phyloP scores from a whole-genome alignment of 2,888 invertebrate genomes.

The Dromius quadrimaculatus region DNA sequence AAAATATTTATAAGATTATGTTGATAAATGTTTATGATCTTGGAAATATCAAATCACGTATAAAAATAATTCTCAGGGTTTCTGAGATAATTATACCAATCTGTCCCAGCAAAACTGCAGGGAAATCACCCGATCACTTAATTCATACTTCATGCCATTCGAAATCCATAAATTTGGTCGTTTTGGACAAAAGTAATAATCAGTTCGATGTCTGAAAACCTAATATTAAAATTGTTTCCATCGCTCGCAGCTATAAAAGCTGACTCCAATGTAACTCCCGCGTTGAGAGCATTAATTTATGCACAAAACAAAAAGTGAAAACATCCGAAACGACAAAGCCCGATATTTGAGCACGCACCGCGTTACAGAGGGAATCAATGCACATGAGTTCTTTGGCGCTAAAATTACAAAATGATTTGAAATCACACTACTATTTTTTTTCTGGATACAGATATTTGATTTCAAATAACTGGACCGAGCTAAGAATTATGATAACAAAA shows the following conservation, averaged over 20 bases:
- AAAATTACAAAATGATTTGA: no score
- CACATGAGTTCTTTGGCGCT: no score
- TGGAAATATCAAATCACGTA: no score
- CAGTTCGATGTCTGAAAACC: slow-evolving; percentile 10
- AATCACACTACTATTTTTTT: no score
- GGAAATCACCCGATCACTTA: neutral
- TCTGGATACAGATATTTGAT: no score
- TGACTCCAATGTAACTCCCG: neutral
- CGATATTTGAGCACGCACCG: neutral
- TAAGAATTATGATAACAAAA: no score
- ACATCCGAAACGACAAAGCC: slow-evolving; percentile 10
- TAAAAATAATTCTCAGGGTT: no score
- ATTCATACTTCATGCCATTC: neutral
- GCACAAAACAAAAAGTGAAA: slow-evolving; percentile 16
- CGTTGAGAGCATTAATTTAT: slow-evolving; percentile 20
- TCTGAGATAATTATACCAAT: no score
- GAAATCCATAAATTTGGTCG: neutral
- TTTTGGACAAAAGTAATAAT: neutral
- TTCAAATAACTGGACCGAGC: no score
- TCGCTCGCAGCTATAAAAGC: neutral
- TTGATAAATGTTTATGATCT: no score
- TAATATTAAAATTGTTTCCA: slow-evolving; percentile 22
- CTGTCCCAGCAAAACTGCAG: neutral
- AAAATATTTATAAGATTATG: no score
- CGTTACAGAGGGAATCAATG: no score